These are phyloP conservation scores for Pseudorectes ferrugineus DNA, from an alignment of 2,113 vertebrate genomes.

Conservation along the genomic window DNA sequence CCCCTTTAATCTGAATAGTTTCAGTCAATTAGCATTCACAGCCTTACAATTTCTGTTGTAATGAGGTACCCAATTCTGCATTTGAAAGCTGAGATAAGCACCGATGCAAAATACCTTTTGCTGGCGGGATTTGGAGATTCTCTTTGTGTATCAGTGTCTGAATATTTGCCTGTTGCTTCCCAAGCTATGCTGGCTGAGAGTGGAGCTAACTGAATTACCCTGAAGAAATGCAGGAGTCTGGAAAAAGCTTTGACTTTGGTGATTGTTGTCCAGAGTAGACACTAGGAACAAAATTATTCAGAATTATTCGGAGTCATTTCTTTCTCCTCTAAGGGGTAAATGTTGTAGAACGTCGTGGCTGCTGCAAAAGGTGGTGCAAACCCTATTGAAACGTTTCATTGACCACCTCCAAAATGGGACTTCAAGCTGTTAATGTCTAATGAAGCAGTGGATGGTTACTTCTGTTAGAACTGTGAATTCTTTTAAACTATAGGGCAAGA, in stretches of 20 bases:
- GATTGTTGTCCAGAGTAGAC: neutral
- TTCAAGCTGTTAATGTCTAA: neutral
- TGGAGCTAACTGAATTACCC: neutral
- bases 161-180: neutral
- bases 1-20: neutral
- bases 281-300: neutral
- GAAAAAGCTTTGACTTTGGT: neutral
- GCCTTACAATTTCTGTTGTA: neutral
- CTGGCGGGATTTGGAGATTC: neutral
- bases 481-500: neutral
- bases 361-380: neutral
- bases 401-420: neutral
- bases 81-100: neutral
- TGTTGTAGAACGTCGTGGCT: neutral
- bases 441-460: neutral
- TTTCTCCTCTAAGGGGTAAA: neutral
- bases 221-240: neutral
- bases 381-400: neutral
- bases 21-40: neutral
- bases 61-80: neutral
- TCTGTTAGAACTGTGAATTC: neutral
- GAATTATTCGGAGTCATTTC: neutral
- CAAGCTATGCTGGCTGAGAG: neutral
- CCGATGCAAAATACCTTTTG: neutral
- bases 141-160: neutral